Evolutionary conservation across 2,797 vertebrate genomes (phyloP), one percentile per base, ranked within the genome.

Genomic region (Acrocephalus scirpaceus): DNA sequence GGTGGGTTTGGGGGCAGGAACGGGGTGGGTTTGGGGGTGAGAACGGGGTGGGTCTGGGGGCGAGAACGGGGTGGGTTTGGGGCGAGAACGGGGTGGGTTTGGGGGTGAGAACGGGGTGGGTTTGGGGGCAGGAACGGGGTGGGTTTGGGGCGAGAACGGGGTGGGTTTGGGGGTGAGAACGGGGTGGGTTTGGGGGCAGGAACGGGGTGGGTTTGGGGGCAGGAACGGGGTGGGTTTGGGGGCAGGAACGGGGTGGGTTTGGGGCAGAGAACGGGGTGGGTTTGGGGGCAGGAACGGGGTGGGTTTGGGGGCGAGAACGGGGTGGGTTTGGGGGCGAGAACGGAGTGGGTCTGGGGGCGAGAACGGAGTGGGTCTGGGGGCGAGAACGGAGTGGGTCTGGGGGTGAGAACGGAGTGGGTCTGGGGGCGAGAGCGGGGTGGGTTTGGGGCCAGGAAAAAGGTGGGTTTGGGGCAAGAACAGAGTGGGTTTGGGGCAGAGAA

Each of bases 51-150:
- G 9, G 9, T 34, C 27, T 18, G 32, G 40, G 13, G 11, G 0
- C 1, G 11, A 25, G 21, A 18, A 10, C 9, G 3, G 13, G 23
- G 5, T 11, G 53, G 14, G 4, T 51, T 54, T 32, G 16, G 29
- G 16, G 16, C 1, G 16, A 29, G 16, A 30, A 19, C 7, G 2
- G 18, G 44, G 2, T 10, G 44, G 4, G 16, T 66, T 47, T 26
- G 7, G 5, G 5, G 1, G 20, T 9, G 15, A 25, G 15, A 36
- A 34, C 22, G 3, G 22, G 20, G 13, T 42, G 27, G 4, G 21
- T 69, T 50, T 7, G 25, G 26, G 13, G 38, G 0, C 2, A 0
- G 30, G 54, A 30, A 2, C 19, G 0, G n/a, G 7, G 6, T 18
- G 48, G 5, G 6, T 40, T 53, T 51, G 14, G 34, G 32, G 5